A percentile compares a stretch with the other conserved stretches of the same genome.
phyloP scores from a whole-genome alignment of 2,888 invertebrate species.

The Caprella mutica region DNA sequence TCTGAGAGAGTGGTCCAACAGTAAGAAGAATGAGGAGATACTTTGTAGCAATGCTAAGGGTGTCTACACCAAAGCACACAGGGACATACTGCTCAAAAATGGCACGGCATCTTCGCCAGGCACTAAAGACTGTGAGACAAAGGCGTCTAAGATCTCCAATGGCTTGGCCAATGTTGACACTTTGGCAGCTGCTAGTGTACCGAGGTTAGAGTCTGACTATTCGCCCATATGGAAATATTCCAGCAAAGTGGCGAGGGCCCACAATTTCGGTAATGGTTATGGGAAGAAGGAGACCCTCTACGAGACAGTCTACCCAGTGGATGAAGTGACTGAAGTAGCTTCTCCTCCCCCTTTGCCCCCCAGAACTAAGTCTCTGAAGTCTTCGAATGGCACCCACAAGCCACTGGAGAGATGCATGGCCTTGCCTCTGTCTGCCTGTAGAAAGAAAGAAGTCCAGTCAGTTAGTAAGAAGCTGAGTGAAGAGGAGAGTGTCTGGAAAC shows the following conservation, averaged over 20 bases:
- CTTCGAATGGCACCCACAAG: conserved; percentile 19
- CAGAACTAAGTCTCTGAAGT: conserved; percentile 27
- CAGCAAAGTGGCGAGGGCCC: conserved; percentile 14
- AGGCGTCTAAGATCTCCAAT: background rate
- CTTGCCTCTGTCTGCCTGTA: conserved; percentile 35
- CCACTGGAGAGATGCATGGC: conserved; percentile 60
- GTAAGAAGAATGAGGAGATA: too few species aligned
- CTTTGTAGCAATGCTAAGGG: background rate
- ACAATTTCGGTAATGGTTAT: background rate
- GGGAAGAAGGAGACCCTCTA: conserved; percentile 30
- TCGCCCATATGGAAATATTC: conserved; percentile 34
- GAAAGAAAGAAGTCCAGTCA: background rate
- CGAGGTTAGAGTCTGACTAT: conserved; percentile 28
- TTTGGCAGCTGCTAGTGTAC: background rate
- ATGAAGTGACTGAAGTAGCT: conserved; percentile 13
- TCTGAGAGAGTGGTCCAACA: too few species aligned
- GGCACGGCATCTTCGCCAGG: background rate
- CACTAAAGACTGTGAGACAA: conserved; percentile 1
- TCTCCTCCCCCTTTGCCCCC: conserved; percentile 32
- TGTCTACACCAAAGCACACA: conserved; percentile 2
- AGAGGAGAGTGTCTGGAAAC: background rate
- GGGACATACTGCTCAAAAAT: conserved; percentile 13
- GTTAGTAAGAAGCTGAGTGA: background rate
- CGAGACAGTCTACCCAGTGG: conserved; percentile 31
- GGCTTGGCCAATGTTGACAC: too few species aligned